Evolutionary conservation across 2,113 vertebrate genomes (phyloP), one percentile per base, ranked within the genome.

Genomic region (Chionodraco myersi): DNA sequence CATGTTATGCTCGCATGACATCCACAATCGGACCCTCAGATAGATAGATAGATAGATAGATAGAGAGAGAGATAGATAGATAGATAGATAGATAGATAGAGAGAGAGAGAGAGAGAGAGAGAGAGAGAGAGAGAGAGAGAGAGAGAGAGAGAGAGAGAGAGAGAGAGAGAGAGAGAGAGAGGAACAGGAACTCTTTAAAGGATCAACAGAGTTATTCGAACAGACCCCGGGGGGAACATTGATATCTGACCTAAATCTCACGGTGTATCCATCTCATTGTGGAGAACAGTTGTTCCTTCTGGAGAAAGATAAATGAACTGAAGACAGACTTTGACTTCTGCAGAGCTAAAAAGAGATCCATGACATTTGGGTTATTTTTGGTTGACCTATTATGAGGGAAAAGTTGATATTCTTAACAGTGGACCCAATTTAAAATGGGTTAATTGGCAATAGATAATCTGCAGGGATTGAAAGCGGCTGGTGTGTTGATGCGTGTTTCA

Each of bases 371-470:
- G 30, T 52, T 73, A 68, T 76, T 49, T 65, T 18, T 10, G 23
- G 30, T 3, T 51, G 74, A 67, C 63, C 54, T 44, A 59, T 52
- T 23, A 23, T 23, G 3, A 23, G 14, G 3, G 11, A 49, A 48
- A 71, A 44, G 57, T 16, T 53, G 34, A 11, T 66, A 47, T 73
- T 64, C 4, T 79, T 71, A 71, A 36, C 58, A 34, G 2, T 12
- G 26, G 44, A 57, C 58, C 13, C 51, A n/a, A 45, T 79, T 79
- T 45, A 30, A 54, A 80, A 34, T 61, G 49, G 78, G 48, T 1
- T 80, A 80, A 67, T 73, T 54, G 36, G 36, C 4, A 13, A 54
- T 11, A 16, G 9, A 36, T 6, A 6, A 34, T 6, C 78, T 34
- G 0, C 21, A 23, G 78, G 63, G 70, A 59, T 60, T 68, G 7